Conservation (phyloP, 2,888 invertebrate genomes). For the Ptychoptera albimana region DNA sequence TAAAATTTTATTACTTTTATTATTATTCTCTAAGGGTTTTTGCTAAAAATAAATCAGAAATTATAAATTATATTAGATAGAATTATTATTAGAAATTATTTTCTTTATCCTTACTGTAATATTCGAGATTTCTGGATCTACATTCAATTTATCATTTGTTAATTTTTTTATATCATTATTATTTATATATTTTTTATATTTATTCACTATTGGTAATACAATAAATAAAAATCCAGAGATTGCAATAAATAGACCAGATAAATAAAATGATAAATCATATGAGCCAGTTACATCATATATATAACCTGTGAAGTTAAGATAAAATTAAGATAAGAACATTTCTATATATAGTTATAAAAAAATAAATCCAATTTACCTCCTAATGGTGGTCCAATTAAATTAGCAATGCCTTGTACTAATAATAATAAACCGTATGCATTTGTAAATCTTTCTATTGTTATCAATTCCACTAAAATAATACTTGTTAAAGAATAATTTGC, state of each 20-base stretch:
- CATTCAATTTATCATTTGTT: constrained; percentile 1
- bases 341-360: not conserved
- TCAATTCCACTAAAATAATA: constrained; percentile 76
- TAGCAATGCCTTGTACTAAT: constrained; percentile 79
- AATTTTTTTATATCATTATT: too few species aligned
- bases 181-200: constrained; percentile 20
- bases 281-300: constrained; percentile 61
- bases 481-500: constrained; percentile 85
- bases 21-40: too few species aligned
- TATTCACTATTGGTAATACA: constrained; percentile 12
- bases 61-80: too few species aligned
- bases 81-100: too few species aligned
- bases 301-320: constrained; percentile 41
- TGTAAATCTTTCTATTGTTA: constrained; percentile 79
- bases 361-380: constrained; percentile 47
- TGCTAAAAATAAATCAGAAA: too few species aligned
- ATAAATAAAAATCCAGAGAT: constrained; percentile 13
- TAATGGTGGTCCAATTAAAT: constrained; percentile 76
- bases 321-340: not conserved
- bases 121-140: not conserved
- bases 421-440: constrained; percentile 79
- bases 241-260: constrained; percentile 60
- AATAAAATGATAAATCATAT: constrained; percentile 65
- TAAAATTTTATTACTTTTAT: too few species aligned
- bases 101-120: too few species aligned